Evolutionary conservation across 2,113 vertebrate genomes (phyloP), one percentile per base, ranked within the genome.

Genomic region (Crotophaga sulcirostris): DNA sequence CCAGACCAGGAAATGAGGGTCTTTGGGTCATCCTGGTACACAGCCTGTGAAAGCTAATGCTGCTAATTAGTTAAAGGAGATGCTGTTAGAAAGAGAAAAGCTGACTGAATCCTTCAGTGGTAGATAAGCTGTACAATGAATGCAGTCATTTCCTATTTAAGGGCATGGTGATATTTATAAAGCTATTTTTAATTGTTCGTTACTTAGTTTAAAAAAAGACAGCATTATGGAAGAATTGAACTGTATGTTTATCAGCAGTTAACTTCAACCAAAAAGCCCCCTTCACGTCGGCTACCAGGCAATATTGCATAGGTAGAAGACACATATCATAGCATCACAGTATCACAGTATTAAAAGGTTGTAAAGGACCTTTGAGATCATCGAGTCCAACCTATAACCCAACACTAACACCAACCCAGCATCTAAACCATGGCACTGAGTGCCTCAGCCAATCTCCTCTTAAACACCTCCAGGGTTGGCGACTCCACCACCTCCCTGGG

Each of bases 131-230:
- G 1, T 60, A 88, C 63, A 69, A 70, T 83, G 55, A 91, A 55
- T 76, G 45, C 52, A 94, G 20, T 89, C 34, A 92, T 86, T 94
- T 93, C 75, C 91, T 93, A 75, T 76, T 76, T 85, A 94, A 87
- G 24, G 77, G 31, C 38, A 55, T 38, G 34, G 62, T 9, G 58
- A 80, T 95, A 76, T 79, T 89, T 95, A 54, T 66, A 84, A 87
- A 74, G 40, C 44, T 85, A 55, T 87, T 95, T 95, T 91, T 52
- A 96, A 88, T 94, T 93, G 75, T 69, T 93, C 72, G 74, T 88
- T 87, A 83, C 16, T 59, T 67, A 13, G 2, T 11, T 54, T 23
- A 23, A 81, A 67, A 55, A 49, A 31, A 16, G 29, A 24, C 14
- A 63, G 26, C 33, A 52, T 91, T 60, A 64, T 54, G 49, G 9